A percentile compares a stretch with the other conserved stretches of the same genome.
Conservation (phyloP, 2,888 invertebrate genomes). For the Dermolepida albohirtum region DNA sequence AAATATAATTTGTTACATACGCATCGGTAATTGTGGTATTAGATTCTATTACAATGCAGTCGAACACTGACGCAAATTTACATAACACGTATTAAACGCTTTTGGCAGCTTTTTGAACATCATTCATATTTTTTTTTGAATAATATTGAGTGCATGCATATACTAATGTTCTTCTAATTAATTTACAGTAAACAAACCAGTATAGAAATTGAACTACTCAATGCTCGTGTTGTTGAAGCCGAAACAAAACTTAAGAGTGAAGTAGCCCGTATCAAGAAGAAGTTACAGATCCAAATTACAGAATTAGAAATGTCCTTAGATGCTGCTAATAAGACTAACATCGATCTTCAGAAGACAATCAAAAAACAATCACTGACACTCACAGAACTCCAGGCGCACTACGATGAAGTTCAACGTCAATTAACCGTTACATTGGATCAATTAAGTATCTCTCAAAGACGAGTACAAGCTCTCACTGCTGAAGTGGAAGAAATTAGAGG, state of each 20-base stretch:
- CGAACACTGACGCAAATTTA: slow-evolving; percentile 15
- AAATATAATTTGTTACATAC: slow-evolving; percentile 43
- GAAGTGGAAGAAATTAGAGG: slow-evolving; percentile 97
- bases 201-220: slow-evolving; percentile 97
- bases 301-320: slow-evolving; percentile 97
- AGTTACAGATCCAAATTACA: slow-evolving; percentile 97
- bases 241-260: slow-evolving; percentile 97
- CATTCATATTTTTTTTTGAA: too few species aligned
- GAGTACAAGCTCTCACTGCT: slow-evolving; percentile 89
- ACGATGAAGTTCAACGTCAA: slow-evolving; percentile 96
- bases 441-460: slow-evolving; percentile 89
- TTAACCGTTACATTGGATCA: slow-evolving; percentile 95
- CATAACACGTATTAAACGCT: background rate
- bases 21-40: background rate
- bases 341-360: slow-evolving; percentile 96
- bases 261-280: slow-evolving; percentile 98
- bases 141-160: too few species aligned
- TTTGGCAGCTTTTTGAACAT: background rate
- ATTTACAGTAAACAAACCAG: slow-evolving; percentile 91
- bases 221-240: slow-evolving; percentile 94
- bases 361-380: slow-evolving; percentile 96
- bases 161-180: slow-evolving; percentile 30
- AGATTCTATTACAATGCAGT: slow-evolving; percentile 2
- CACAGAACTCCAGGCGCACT: slow-evolving; percentile 92
- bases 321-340: slow-evolving; percentile 98